A percentile compares a stretch with the other conserved stretches of the same genome.
These are phyloP conservation scores for Torymus tubicola DNA, from an alignment of 2,888 invertebrate genomes.

Conservation along the genomic window DNA sequence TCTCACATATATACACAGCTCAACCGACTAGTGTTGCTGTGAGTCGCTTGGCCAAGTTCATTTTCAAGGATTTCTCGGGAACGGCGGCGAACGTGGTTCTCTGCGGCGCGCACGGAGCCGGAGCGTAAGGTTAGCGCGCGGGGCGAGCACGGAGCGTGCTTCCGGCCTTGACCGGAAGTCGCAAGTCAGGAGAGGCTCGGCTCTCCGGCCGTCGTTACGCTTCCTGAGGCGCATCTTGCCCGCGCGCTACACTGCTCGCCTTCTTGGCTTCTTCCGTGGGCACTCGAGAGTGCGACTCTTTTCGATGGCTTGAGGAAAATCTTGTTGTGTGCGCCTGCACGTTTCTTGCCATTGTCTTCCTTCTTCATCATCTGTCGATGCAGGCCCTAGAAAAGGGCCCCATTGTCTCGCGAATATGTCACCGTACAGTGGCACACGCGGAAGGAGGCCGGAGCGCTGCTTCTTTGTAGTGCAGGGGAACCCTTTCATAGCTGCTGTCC, in stretches of 20 bases:
- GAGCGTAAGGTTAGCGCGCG: constrained; percentile 42
- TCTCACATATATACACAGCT: too few relatives aligned
- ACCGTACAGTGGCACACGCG: too few relatives aligned
- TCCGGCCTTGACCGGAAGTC: constrained; percentile 76
- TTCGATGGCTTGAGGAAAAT: too few relatives aligned
- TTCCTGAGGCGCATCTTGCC: constrained; percentile 72
- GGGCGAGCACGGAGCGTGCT: constrained; percentile 74
- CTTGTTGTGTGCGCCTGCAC: too few relatives aligned
- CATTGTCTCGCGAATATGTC: too few relatives aligned
- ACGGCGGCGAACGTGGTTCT: neutral
- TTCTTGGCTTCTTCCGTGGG: neutral
- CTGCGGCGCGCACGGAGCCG: neutral
- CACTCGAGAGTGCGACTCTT: neutral
- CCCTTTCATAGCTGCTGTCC: too few relatives aligned
- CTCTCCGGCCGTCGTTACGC: constrained; percentile 73
- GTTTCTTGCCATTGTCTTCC: too few relatives aligned
- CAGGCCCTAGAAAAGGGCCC: too few relatives aligned
- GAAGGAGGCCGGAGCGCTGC: too few relatives aligned
- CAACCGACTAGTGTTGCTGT: too few relatives aligned
- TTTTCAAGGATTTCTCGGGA: constrained; percentile 54
- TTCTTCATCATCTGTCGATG: too few relatives aligned
- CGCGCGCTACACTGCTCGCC: constrained; percentile 1
- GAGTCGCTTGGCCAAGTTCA: constrained; percentile 49
- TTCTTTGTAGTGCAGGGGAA: too few relatives aligned
- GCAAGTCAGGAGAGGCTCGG: constrained; percentile 75